These are phyloP conservation scores for Limnephilus rhombicus DNA, from an alignment of 2,888 invertebrate species.

Conservation along the genomic window DNA sequence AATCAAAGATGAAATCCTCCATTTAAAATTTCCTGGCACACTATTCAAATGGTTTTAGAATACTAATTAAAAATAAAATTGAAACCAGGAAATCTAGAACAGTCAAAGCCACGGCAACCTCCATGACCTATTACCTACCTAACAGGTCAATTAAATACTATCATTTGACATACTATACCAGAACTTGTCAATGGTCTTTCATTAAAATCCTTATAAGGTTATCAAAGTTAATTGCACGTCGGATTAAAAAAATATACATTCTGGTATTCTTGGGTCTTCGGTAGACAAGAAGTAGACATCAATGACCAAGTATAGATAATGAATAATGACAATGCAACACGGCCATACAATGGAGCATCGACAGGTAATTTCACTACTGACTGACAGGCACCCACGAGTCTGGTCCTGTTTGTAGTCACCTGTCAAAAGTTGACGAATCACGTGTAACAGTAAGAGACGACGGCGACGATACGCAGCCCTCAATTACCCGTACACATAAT, in stretches of 20 bases:
- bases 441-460: slow-evolving; percentile 20
- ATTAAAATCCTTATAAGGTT: neutral
- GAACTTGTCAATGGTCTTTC: neutral
- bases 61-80: too few relatives aligned
- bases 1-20: too few relatives aligned
- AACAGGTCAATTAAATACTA: too few relatives aligned
- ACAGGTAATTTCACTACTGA: neutral
- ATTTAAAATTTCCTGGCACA: neutral
- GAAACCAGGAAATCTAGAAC: too few relatives aligned
- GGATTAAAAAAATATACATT: neutral
- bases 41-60: too few relatives aligned
- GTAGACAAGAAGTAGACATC: neutral
- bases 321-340: neutral
- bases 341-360: neutral
- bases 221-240: neutral
- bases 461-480: slow-evolving; percentile 15
- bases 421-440: slow-evolving; percentile 30
- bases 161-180: too few relatives aligned
- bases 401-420: slow-evolving; percentile 2
- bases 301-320: neutral
- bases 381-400: neutral
- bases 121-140: too few relatives aligned
- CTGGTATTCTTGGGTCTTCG: neutral
- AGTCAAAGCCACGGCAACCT: too few relatives aligned
- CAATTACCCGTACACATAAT: slow-evolving; percentile 27